Evolutionary conservation across 2,113 vertebrate genomes (phyloP).

Genomic region (Rhynchopsitta pachyrhyncha): DNA sequence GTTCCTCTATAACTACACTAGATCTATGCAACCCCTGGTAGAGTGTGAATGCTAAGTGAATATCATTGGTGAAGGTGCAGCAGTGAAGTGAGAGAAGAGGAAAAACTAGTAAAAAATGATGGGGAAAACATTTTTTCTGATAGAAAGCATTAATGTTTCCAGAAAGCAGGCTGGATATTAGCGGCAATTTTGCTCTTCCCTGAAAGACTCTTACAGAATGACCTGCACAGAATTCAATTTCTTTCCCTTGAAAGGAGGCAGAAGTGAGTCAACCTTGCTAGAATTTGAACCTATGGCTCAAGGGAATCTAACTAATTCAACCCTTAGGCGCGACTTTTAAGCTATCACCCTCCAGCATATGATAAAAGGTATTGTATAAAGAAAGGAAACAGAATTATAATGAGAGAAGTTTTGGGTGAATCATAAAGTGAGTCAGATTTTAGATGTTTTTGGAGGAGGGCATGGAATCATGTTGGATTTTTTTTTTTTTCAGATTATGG

Average conservation of each 20-base stretch:
- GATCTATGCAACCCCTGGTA: neutral
- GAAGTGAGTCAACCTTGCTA: constrained; percentile 44
- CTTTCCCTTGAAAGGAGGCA: constrained; percentile 46
- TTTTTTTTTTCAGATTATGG: neutral
- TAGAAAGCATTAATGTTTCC: constrained; percentile 4
- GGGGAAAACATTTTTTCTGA: neutral
- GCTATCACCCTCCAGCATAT: constrained; percentile 11
- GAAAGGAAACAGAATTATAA: constrained; percentile 49
- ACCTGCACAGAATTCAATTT: constrained; percentile 49
- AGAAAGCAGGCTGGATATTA: constrained; percentile 44
- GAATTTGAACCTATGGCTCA: constrained; percentile 57
- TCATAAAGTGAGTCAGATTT: neutral
- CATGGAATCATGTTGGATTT: neutral
- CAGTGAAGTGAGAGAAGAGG: neutral
- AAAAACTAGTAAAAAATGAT: neutral
- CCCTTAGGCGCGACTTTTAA: constrained; percentile 62
- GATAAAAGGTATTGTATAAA: constrained; percentile 47
- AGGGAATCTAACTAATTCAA: constrained; percentile 64
- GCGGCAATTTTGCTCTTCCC: constrained; percentile 30
- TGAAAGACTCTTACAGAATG: constrained; percentile 15
- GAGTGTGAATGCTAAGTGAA: neutral
- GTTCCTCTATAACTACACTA: neutral
- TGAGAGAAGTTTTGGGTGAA: constrained; percentile 36
- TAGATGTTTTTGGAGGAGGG: constrained; percentile 10
- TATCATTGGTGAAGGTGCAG: neutral